Evolutionary conservation across 2,888 invertebrate genomes (phyloP).

Genomic region (Andrena minutula): DNA sequence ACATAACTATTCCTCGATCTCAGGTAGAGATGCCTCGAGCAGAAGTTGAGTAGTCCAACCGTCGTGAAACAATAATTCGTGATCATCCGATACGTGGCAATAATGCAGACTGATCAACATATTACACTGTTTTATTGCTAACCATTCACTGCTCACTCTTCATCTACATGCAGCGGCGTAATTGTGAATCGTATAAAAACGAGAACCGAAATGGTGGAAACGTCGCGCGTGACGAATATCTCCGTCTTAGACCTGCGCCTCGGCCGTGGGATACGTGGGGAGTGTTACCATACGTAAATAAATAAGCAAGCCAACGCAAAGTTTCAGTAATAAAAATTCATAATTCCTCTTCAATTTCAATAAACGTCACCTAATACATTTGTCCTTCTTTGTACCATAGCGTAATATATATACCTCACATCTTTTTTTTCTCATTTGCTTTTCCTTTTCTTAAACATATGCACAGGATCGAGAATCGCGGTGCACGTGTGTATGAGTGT

Average conservation of each 20-base stretch:
- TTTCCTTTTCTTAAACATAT: conserved; percentile 67
- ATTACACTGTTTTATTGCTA: conserved; percentile 63
- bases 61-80: not conserved
- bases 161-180: conserved; percentile 33
- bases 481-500: conserved; percentile 46
- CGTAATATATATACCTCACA: conserved; percentile 69
- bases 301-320: conserved; percentile 63
- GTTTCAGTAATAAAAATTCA: conserved; percentile 83
- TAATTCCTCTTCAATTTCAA: conserved; percentile 82
- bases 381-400: conserved; percentile 83
- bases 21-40: not conserved
- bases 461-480: conserved; percentile 70
- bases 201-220: not conserved
- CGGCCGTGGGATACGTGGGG: conserved; percentile 26
- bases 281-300: conserved; percentile 37
- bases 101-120: conserved; percentile 47
- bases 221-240: not conserved
- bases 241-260: not conserved
- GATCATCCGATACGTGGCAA: conserved; percentile 42
- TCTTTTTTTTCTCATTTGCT: conserved; percentile 18
- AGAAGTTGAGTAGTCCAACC: not conserved
- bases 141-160: conserved; percentile 37
- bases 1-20: not conserved
- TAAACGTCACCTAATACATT: conserved; percentile 83
- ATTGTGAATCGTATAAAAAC: not conserved